Evolutionary conservation across 1,140 invertebrate genomes (phyloP), one percentile per base, ranked within the genome.

Genomic region (Dolichoris vasculosae): DNA sequence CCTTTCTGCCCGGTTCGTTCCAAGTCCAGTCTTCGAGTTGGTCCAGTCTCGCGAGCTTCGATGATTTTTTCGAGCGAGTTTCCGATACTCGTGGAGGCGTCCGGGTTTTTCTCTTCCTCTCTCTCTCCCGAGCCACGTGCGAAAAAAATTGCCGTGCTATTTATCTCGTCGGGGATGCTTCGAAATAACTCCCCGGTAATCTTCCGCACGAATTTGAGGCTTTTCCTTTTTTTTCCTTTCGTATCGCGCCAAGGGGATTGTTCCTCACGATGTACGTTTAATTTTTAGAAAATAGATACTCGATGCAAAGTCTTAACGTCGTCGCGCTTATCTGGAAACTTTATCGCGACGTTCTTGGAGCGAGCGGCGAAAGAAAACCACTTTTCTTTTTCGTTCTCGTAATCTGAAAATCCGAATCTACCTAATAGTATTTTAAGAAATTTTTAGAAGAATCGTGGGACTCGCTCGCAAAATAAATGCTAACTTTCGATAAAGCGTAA

Each of bases 41-140:
- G n/a, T 76, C 26, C 8, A 43, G 4, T 17, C 48, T 26, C 7
- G 20, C 48, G 30, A 38, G 30, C 40, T 88, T 89, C 89, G 88
- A 89, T 89, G 88, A 89, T 89, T 90, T 88, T 88, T 89, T 88
- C 88, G 87, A 73, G 84, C 88, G 84, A 86, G 26, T 59, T 59
- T 90, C 88, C 89, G 88, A 87, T 90, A 86, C 73, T 85, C 78
- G 84, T 78, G 43, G 71, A 84, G 67, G 78, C 82, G 69, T 38
- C 26, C 7, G n/a, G 51, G 32, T 26, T n/a, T 78, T 78, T 63
- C 40, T n/a, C 46, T 38, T 6, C 38, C 0, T 17, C 51, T 63
- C 40, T n/a, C 46, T 38, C 15, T 59, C 0, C 32, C 51, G 55
- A 13, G 9, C 35, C 55, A 40, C 6, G 3, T 46, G 51, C 35